phyloP scores from a whole-genome alignment of 2,113 vertebrate genomes.

The Malurus cyaneus region DNA sequence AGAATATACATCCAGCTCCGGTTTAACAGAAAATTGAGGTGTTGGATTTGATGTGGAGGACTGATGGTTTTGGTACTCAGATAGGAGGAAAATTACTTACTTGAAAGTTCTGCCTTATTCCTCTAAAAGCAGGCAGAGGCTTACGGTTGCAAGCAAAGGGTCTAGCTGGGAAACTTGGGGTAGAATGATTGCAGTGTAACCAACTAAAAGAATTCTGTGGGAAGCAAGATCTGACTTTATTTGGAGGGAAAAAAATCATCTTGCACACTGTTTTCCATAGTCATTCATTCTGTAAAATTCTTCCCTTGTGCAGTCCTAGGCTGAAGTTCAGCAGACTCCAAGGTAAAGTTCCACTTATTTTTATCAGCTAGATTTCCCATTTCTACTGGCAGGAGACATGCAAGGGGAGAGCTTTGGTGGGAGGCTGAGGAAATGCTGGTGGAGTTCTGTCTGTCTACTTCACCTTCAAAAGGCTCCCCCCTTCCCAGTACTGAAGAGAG shows the following conservation, averaged over 20 bases:
- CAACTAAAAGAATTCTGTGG: not conserved
- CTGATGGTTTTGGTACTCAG: not conserved
- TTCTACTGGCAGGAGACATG: not conserved
- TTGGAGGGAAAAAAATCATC: not conserved
- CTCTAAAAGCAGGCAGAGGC: not conserved
- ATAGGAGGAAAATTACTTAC: not conserved
- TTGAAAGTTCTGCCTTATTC: not conserved
- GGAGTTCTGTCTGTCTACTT: not conserved
- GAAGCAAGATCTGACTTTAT: not conserved
- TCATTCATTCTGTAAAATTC: conserved; percentile 22
- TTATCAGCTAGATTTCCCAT: not conserved
- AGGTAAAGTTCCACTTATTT: conserved; percentile 21
- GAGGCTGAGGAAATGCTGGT: not conserved
- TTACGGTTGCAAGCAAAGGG: not conserved
- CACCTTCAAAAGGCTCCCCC: not conserved
- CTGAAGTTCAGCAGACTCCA: conserved; percentile 11
- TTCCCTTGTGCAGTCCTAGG: conserved; percentile 26
- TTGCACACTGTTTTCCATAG: not conserved
- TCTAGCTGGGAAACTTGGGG: not conserved
- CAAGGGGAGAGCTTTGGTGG: not conserved
- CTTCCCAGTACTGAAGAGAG: not conserved
- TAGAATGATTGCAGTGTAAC: not conserved
- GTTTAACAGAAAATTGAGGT: not conserved
- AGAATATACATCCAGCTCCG: not conserved
- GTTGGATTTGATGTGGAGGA: not conserved